phyloP scores from a whole-genome alignment of 2,113 vertebrate genomes.

The Reinhardtius hippoglossoides region DNA sequence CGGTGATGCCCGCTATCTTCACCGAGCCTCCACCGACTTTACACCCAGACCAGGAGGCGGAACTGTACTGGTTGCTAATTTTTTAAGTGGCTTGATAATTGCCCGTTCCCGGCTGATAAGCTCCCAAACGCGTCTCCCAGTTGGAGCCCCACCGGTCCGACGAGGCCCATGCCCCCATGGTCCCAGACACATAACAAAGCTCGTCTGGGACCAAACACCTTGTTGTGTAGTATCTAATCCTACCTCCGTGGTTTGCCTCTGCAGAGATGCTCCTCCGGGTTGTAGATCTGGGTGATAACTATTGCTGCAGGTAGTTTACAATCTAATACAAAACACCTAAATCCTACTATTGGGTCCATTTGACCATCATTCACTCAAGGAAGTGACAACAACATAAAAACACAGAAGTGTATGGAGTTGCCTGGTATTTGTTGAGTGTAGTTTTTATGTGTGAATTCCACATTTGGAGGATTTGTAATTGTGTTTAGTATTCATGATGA shows the following conservation, averaged over 20 bases:
- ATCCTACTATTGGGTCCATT: too few species aligned
- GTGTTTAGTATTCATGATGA: too few species aligned
- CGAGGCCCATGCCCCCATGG: constrained; percentile 48
- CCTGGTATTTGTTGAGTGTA: too few species aligned
- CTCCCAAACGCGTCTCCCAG: background rate
- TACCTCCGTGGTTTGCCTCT: background rate
- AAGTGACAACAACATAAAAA: too few species aligned
- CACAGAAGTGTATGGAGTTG: too few species aligned
- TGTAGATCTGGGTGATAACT: background rate
- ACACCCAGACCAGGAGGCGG: background rate
- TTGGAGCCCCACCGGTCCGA: background rate
- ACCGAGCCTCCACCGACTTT: background rate
- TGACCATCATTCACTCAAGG: too few species aligned
- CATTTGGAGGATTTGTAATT: too few species aligned
- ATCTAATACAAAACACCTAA: too few species aligned
- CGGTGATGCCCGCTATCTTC: background rate
- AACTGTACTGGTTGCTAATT: too few species aligned
- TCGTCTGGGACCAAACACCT: constrained; percentile 5
- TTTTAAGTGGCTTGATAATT: background rate
- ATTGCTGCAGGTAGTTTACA: background rate
- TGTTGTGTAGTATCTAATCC: background rate
- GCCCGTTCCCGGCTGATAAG: background rate
- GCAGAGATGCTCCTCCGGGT: background rate
- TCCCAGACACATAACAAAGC: constrained; percentile 23
- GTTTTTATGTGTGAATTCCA: too few species aligned